phyloP scores from a whole-genome alignment of 2,888 invertebrate species.

The Herminia tarsipennalis region DNA sequence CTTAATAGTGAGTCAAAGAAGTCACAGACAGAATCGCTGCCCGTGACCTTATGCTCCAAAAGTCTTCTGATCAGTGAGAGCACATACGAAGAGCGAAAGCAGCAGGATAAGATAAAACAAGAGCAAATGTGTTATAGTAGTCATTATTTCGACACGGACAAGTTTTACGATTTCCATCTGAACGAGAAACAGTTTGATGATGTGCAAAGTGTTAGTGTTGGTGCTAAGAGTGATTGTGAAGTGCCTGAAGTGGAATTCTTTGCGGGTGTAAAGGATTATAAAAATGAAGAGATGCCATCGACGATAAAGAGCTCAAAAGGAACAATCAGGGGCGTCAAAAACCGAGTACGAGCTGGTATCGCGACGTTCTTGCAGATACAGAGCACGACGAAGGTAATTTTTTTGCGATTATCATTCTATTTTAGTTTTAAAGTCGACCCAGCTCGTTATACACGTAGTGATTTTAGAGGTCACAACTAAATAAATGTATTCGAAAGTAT shows the following conservation, averaged over 20 bases:
- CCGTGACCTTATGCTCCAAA: constrained; percentile 61
- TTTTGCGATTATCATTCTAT: constrained; percentile 52
- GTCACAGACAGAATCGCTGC: constrained; percentile 62
- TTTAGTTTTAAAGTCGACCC: constrained; percentile 45
- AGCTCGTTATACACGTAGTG: constrained; percentile 71
- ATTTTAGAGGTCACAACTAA: constrained; percentile 74
- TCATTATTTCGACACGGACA: constrained; percentile 90
- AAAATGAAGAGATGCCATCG: constrained; percentile 87
- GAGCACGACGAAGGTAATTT: constrained; percentile 91
- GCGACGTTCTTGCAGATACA: constrained; percentile 97
- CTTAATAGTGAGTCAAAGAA: constrained; percentile 73
- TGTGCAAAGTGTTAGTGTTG: constrained; percentile 78
- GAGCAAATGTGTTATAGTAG: constrained; percentile 78
- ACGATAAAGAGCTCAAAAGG: constrained; percentile 96
- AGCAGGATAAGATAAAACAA: constrained; percentile 79
- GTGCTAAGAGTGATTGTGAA: constrained; percentile 71
- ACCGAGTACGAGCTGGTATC: constrained; percentile 97
- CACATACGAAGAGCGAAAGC: constrained; percentile 88
- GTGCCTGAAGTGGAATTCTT: constrained; percentile 88
- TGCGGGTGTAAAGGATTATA: constrained; percentile 92
- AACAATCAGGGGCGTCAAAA: constrained; percentile 97
- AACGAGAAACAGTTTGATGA: constrained; percentile 88
- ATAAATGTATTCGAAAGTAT: constrained; percentile 72
- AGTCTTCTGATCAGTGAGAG: constrained; percentile 86
- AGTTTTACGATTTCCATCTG: constrained; percentile 93